Conservation (phyloP, 2,888 invertebrate species). For the Neria commutata region DNA sequence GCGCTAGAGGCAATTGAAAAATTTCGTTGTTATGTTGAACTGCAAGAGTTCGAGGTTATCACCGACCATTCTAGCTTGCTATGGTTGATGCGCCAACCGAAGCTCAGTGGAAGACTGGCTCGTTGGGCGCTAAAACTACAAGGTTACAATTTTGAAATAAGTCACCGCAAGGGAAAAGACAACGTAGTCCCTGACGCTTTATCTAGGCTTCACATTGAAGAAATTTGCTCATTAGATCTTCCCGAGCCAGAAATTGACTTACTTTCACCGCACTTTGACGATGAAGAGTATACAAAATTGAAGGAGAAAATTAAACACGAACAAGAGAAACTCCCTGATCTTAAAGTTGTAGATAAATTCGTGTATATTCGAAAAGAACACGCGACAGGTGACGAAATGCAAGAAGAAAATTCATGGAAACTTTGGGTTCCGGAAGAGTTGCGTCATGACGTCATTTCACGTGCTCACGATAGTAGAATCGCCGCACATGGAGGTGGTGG, state of each 20-base stretch:
- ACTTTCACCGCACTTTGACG: background rate
- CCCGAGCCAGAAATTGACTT: conserved; percentile 6
- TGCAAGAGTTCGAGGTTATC: conserved; percentile 11
- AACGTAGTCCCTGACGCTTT: conserved; percentile 18
- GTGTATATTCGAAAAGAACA: background rate
- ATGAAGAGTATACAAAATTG: conserved; percentile 5
- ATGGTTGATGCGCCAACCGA: conserved; percentile 16
- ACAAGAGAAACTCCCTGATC: background rate
- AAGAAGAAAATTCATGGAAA: conserved; percentile 1
- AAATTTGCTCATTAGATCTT: background rate
- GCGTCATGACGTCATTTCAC: background rate
- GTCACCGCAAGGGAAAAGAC: conserved; percentile 9
- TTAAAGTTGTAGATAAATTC: background rate
- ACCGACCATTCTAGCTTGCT: conserved; percentile 24
- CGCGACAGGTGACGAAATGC: background rate
- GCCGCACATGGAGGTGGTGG: background rate
- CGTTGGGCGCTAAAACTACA: conserved; percentile 13
- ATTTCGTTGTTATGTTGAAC: conserved; percentile 22
- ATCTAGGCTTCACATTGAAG: conserved; percentile 4
- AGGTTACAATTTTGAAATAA: conserved; percentile 3
- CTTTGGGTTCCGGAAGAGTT: conserved; percentile 5
- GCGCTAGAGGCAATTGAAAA: conserved; percentile 19
- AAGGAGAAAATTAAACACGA: background rate
- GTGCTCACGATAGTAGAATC: background rate
- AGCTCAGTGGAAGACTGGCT: conserved; percentile 10